Evolutionary conservation across 53 echinoderm and acorn worm species (phyloP).

Genomic region (Arbacia lixula): DNA sequence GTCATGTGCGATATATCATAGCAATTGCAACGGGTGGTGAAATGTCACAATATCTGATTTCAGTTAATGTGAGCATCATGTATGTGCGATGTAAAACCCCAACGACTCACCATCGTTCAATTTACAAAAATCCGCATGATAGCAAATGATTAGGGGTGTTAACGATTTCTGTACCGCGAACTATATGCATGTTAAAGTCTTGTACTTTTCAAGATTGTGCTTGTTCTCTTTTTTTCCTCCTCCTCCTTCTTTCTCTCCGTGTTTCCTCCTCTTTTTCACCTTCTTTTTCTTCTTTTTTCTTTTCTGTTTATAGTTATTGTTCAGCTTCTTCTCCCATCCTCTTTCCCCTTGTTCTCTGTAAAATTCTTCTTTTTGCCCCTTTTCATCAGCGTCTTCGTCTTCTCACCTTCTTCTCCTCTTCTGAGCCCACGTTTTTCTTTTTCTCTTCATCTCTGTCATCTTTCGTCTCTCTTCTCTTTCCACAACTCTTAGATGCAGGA

Average conservation of each 20-base stretch:
- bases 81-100: too few species aligned
- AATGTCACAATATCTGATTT: too few species aligned
- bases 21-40: too few species aligned
- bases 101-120: too few species aligned
- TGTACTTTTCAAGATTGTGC: too few species aligned
- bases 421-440: not conserved
- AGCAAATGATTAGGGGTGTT: too few species aligned
- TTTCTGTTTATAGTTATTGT: not conserved
- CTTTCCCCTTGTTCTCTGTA: not conserved
- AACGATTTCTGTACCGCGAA: too few species aligned
- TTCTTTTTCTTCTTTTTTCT: not conserved
- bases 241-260: not conserved
- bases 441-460: not conserved
- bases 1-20: too few species aligned
- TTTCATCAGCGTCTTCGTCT: not conserved
- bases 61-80: too few species aligned
- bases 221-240: not conserved
- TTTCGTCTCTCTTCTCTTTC: not conserved
- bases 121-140: too few species aligned
- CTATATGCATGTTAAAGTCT: too few species aligned
- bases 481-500: not conserved
- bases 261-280: not conserved
- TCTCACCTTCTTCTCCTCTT: not conserved
- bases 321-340: not conserved
- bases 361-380: not conserved